Conservation (phyloP, 2,888 invertebrate genomes). For the Leucophenga montana region DNA sequence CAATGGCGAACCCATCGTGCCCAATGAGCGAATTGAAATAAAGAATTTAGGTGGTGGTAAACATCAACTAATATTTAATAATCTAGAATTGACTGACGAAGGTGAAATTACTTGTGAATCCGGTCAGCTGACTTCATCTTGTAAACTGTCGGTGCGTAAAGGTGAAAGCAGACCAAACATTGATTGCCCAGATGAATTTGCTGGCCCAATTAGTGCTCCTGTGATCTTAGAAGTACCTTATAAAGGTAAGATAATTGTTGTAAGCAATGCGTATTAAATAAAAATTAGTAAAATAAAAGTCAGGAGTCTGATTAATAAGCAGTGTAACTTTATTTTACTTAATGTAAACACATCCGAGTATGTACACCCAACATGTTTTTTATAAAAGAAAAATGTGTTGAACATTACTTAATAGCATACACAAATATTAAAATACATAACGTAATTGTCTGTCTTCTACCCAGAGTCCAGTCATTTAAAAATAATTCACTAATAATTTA, state of each 20-base stretch:
- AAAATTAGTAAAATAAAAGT: neutral
- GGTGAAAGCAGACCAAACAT: constrained; percentile 95
- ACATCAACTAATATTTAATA: constrained; percentile 93
- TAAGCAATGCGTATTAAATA: neutral
- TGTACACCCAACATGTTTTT: too few species aligned
- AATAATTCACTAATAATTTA: too few species aligned
- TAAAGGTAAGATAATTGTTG: constrained; percentile 73
- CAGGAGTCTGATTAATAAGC: too few species aligned
- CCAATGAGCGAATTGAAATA: constrained; percentile 87
- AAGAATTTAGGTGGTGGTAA: constrained; percentile 95
- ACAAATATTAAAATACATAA: too few species aligned
- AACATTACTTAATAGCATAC: too few species aligned
- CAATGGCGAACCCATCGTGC: constrained; percentile 90
- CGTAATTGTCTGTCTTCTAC: too few species aligned
- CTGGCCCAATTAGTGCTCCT: constrained; percentile 92
- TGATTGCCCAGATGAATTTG: constrained; percentile 90
- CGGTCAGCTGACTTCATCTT: constrained; percentile 85
- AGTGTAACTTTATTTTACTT: too few species aligned
- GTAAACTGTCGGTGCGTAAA: constrained; percentile 88
- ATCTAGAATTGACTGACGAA: constrained; percentile 84
- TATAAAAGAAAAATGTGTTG: too few species aligned
- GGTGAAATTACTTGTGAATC: constrained; percentile 92
- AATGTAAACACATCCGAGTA: too few species aligned
- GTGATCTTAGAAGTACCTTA: constrained; percentile 94
- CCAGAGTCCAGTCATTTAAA: too few species aligned